Evolutionary conservation across 2,113 vertebrate genomes (phyloP).

Genomic region (Muscicapa adusta): DNA sequence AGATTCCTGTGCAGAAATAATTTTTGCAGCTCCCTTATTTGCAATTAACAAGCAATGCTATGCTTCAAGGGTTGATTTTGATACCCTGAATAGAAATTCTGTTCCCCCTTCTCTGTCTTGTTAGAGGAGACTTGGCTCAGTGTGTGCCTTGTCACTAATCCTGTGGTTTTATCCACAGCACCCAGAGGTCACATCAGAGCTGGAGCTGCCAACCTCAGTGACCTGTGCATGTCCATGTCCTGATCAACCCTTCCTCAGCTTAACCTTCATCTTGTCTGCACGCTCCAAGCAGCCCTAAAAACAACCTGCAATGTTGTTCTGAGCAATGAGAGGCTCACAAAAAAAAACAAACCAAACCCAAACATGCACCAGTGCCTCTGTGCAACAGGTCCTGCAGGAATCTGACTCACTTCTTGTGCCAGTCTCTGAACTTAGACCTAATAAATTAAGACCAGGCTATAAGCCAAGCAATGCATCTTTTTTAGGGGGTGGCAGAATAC

Average conservation of each 20-base stretch:
- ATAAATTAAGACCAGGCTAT: neutral
- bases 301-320: neutral
- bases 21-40: neutral
- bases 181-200: neutral
- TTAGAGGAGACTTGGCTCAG: neutral
- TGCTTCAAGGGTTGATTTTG: neutral
- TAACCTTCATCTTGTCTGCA: neutral
- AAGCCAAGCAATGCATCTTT: conserved; percentile 25
- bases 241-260: neutral
- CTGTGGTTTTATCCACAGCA: neutral
- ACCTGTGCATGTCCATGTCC: neutral
- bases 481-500: neutral
- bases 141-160: neutral
- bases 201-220: neutral
- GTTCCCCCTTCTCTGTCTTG: neutral
- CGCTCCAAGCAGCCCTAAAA: neutral
- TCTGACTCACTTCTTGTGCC: neutral
- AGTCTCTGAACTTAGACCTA: neutral
- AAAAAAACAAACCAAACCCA: neutral
- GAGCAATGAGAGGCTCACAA: neutral
- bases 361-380: neutral
- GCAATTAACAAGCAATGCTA: neutral
- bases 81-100: neutral
- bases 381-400: neutral
- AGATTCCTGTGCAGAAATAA: neutral